Evolutionary conservation across 2,113 vertebrate genomes (phyloP).

Genomic region (Accipiter virgatus): DNA sequence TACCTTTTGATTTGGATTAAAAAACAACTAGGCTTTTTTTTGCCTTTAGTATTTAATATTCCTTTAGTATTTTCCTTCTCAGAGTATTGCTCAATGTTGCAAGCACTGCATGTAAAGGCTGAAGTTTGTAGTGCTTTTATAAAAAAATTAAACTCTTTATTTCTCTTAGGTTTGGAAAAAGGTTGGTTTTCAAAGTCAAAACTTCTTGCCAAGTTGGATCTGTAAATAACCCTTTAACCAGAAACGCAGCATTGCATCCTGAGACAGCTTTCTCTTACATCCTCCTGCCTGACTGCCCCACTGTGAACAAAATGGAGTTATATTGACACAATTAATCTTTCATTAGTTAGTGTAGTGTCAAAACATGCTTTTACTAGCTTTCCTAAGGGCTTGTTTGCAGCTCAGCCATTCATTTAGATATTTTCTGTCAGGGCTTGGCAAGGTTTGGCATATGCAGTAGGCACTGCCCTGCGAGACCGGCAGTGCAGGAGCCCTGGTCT

Average conservation of each 20-base stretch:
- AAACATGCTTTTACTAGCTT: neutral
- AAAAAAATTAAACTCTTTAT: neutral
- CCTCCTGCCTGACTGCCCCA: slow-evolving; percentile 1
- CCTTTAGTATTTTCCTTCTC: neutral
- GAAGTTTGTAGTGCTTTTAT: neutral
- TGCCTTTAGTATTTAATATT: neutral
- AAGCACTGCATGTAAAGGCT: neutral
- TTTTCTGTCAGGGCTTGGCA: neutral
- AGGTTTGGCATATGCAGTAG: neutral
- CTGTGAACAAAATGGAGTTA: neutral
- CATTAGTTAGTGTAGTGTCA: slow-evolving; percentile 21
- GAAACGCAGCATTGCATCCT: neutral
- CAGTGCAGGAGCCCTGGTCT: neutral
- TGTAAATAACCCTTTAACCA: neutral
- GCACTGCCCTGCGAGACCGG: neutral
- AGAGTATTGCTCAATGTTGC: neutral
- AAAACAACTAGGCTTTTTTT: neutral
- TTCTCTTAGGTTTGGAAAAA: neutral
- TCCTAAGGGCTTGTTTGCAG: neutral
- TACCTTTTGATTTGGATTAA: neutral
- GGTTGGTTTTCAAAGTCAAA: neutral
- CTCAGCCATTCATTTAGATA: neutral
- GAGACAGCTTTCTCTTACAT: neutral
- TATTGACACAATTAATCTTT: slow-evolving; percentile 27
- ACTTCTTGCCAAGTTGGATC: neutral